Evolutionary conservation across 2,888 invertebrate genomes (phyloP).

Genomic region (Napeogenes inachia): DNA sequence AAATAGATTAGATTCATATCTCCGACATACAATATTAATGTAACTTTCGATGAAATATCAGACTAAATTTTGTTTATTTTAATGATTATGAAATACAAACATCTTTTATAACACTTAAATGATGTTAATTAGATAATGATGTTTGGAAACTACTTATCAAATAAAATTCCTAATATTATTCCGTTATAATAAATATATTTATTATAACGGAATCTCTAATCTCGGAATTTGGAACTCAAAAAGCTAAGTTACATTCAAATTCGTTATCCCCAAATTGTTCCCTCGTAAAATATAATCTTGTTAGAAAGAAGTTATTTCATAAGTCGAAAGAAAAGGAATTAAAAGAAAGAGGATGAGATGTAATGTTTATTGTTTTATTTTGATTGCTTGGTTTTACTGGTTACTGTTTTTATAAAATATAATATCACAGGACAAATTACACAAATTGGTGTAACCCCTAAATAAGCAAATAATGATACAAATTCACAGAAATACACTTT

Average conservation of each 20-base stretch:
- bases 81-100: no score
- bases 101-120: no score
- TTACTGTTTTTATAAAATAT: no score
- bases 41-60: background rate
- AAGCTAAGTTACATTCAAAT: slow-evolving; percentile 43
- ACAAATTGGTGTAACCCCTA: no score
- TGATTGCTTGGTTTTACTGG: no score
- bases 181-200: slow-evolving; percentile 29
- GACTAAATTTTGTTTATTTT: background rate
- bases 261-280: slow-evolving; percentile 70
- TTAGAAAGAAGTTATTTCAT: slow-evolving; percentile 74
- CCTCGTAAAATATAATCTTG: slow-evolving; percentile 71
- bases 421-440: no score
- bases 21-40: background rate
- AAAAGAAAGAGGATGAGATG: slow-evolving; percentile 46
- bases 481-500: no score
- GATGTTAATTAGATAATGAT: no score
- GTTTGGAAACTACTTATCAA: no score
- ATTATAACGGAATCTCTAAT: slow-evolving; percentile 24
- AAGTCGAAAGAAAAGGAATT: slow-evolving; percentile 57
- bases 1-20: background rate
- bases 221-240: slow-evolving; percentile 9
- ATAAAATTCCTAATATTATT: slow-evolving; percentile 28
- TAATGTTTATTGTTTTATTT: no score
- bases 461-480: no score